Conservation (phyloP, 2,797 vertebrate species). For the Pygocentrus nattereri region DNA sequence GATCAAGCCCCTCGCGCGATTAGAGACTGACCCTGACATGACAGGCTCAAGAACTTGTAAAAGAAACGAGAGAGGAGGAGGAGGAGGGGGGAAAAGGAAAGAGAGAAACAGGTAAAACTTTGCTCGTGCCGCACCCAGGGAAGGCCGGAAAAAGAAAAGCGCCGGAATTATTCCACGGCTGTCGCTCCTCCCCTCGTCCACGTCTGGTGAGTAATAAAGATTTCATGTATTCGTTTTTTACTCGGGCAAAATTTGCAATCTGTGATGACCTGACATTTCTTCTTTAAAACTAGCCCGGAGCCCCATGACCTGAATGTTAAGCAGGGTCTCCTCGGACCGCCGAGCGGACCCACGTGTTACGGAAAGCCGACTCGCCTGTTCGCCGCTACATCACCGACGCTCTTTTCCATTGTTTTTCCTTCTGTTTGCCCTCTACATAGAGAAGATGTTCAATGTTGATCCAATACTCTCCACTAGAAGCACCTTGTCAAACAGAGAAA, state of each 20-base stretch:
- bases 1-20: conserved; percentile 80
- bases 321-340: conserved; percentile 54
- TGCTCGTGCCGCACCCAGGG: conserved; percentile 60
- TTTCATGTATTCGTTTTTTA: conserved; percentile 88
- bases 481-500: background rate
- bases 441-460: conserved; percentile 24
- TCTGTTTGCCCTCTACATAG: background rate
- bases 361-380: background rate
- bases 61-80: conserved; percentile 58
- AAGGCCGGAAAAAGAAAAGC: conserved; percentile 69
- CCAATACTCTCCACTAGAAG: background rate
- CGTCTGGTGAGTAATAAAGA: conserved; percentile 87
- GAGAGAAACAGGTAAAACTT: background rate
- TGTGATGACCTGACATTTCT: conserved; percentile 86
- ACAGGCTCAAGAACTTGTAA: conserved; percentile 73
- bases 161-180: conserved; percentile 76
- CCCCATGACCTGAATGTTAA: conserved; percentile 80
- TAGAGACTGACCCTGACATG: conserved; percentile 81
- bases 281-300: conserved; percentile 77
- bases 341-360: conserved; percentile 34
- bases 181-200: conserved; percentile 72
- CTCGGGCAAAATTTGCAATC: conserved; percentile 80
- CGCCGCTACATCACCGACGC: conserved; percentile 8
- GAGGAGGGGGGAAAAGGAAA: background rate
- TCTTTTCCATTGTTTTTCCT: background rate